These are phyloP conservation scores for Hirtodrosophila histrioides DNA, from an alignment of 2,888 invertebrate genomes.

Conservation along the genomic window DNA sequence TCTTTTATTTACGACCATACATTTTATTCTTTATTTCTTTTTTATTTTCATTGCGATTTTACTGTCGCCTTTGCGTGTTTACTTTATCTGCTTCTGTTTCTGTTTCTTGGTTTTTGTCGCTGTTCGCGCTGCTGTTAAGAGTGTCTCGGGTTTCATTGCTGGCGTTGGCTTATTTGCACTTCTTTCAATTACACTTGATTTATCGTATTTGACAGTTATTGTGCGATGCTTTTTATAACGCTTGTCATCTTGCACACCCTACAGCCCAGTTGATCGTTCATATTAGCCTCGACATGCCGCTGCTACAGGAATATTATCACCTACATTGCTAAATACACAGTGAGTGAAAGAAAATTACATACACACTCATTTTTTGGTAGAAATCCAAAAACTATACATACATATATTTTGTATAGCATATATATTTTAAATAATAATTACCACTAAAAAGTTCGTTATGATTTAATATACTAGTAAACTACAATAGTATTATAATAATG, in stretches of 20 bases:
- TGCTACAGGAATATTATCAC: neutral
- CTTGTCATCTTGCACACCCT: slow-evolving; percentile 62
- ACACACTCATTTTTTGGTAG: too few relatives aligned
- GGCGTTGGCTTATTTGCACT: slow-evolving; percentile 78
- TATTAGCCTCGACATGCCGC: slow-evolving; percentile 2
- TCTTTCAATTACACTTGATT: slow-evolving; percentile 80
- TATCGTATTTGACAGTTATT: slow-evolving; percentile 77
- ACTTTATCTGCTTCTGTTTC: slow-evolving; percentile 31
- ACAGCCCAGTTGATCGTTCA: neutral
- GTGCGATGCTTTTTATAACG: slow-evolving; percentile 34
- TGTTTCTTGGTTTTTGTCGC: slow-evolving; percentile 21
- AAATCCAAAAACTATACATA: too few relatives aligned
- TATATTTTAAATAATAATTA: too few relatives aligned
- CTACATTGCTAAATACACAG: neutral
- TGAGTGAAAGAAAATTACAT: too few relatives aligned
- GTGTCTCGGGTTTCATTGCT: slow-evolving; percentile 49
- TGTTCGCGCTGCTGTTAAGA: slow-evolving; percentile 21
- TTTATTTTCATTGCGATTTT: slow-evolving; percentile 6
- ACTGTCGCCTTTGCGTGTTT: slow-evolving; percentile 48
- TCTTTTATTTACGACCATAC: neutral
- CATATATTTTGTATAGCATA: too few relatives aligned
- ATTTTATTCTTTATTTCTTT: slow-evolving; percentile 17
- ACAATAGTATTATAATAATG: too few relatives aligned
- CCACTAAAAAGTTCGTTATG: too few relatives aligned
- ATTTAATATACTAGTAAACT: too few relatives aligned